phyloP scores from a whole-genome alignment of 2,113 vertebrate species.

The human region GRCh38 chr1:144943001-144943500 shows the following conservation, averaged over 20 bases:
- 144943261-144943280: neutral
- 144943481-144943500: neutral
- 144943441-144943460: neutral
- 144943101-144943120: neutral
- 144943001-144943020: neutral
- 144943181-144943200: neutral
- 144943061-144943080: neutral
- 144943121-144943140: neutral
- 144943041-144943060: neutral
- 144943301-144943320: neutral
- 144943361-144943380: neutral
- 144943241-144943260: neutral
- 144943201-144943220: neutral
- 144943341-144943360: constrained; percentile 1
- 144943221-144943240: neutral
- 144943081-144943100: neutral
- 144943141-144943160: neutral
- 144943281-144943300: neutral
- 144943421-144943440: neutral
- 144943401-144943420: neutral
- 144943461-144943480: neutral
- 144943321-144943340: neutral
- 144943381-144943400: constrained; percentile 1
- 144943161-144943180: neutral
- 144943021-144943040: neutral